Evolutionary conservation across 2,797 vertebrate species (phyloP), one percentile per base, ranked within the genome.

Genomic region (Lepus townsendii): DNA sequence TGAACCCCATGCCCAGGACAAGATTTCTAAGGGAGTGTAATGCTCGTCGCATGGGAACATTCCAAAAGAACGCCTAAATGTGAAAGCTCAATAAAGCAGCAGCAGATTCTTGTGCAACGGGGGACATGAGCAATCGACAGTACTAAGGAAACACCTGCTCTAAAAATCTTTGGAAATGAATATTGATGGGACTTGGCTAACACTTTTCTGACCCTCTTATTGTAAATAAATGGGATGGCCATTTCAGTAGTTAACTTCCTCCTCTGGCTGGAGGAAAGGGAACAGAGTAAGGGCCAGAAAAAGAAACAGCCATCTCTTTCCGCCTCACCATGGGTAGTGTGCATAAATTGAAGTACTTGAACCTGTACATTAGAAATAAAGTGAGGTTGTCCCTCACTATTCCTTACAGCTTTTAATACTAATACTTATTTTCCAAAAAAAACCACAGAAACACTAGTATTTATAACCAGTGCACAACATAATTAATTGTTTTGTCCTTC

Each of bases 401-500:
- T 60, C 65, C 30, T 87, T 66, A 42, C 60, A 78, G 66, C 19
- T 65, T 24, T 66, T 93, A 86, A 88, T 27, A 94, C 35, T 50
- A 57, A 93, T 75, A 91, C 12, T 73, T 90, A 85, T 90, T 86
- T 96, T 84, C 60, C 65, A 92, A 91, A 83, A 90, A 84, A 52
- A 83, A 32, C 84, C 87, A 38, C 57, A 93, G 93, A 85, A 76
- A n/a, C 47, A 71, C 68, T 68, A 92, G 50, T 22, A 60, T 38
- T 52, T 82, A 60, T 22, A 52, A 42, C 10, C 57, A 32, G 57
- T 10, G 35, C 0, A 87, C 60, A 86, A 24, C 14, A n/a, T 47
- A 86, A 72, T 42, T 69, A 57, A 65, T 32, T 76, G 79, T 38
- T 77, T 69, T 80, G 65, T 69, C 50, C 38, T 26, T 88, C 20